Evolutionary conservation across 2,888 invertebrate genomes (phyloP).

Genomic region (Cheilosia grossa): DNA sequence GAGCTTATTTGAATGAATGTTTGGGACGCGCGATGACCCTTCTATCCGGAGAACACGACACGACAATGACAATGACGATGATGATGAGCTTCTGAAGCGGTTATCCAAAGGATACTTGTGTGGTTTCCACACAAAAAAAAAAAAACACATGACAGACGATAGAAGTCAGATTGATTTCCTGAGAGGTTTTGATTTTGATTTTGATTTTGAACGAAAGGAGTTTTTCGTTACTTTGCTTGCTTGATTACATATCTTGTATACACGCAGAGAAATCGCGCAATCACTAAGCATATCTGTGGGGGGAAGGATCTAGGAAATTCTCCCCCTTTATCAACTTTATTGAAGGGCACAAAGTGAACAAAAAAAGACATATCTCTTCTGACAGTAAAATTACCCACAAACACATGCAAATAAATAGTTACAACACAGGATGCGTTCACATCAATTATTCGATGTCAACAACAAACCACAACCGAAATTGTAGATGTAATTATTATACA

Average conservation of each 20-base stretch:
- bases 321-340: conserved; percentile 45
- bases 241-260: conserved; percentile 43
- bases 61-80: conserved; percentile 17
- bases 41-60: conserved; percentile 5
- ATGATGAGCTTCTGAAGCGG: conserved; percentile 35
- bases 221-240: conserved; percentile 17
- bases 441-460: conserved; percentile 6
- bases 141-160: not conserved
- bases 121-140: not conserved
- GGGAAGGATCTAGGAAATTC: conserved; percentile 3
- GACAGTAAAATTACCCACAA: conserved; percentile 32
- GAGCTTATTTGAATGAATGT: conserved; percentile 52
- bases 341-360: conserved; percentile 68
- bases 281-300: conserved; percentile 60
- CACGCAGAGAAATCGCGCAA: conserved; percentile 37
- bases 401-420: conserved; percentile 14
- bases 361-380: conserved; percentile 60
- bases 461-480: conserved; percentile 2
- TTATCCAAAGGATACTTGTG: conserved; percentile 27
- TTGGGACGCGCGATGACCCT: not conserved
- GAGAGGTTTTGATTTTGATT: conserved; percentile 15
- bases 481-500: conserved; percentile 30
- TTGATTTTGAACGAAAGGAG: conserved; percentile 3
- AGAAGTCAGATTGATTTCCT: conserved; percentile 38
- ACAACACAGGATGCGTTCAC: conserved; percentile 37